Evolutionary conservation across 2,888 invertebrate genomes (phyloP), one percentile per base, ranked within the genome.

Genomic region (Andricus quercusramuli): DNA sequence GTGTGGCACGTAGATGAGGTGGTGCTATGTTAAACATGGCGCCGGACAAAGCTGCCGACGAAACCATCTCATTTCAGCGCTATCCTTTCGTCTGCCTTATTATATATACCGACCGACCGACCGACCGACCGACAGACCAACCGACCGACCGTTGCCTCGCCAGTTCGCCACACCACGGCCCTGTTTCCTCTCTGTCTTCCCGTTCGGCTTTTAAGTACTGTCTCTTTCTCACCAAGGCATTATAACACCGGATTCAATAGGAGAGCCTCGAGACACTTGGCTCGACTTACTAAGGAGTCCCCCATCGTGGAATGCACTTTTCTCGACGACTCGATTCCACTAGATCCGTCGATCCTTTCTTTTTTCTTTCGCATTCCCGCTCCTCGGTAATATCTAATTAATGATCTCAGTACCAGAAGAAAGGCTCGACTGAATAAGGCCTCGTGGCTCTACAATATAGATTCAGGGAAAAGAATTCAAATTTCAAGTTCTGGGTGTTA

Each of bases 1-100:
- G 86, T 86, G 86, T 86, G 88, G 88, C 88, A 88, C 88, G 89
- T 89, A 90, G 90, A 89, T 87, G 90, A 90, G 91, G 88, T 89
- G 89, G 89, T 90, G 90, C 90, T 89, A 89, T 90, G 91, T 91
- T 89, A 90, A 90, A 91, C 91, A 89, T 89, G 90, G 90, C 90
- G 90, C 89, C 90, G 89, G 86, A 90, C 91, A 90, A 90, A 90
- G 90, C 90, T 90, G 88, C 89, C 90, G 90, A 90, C 89, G 89
- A 90, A 89, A 90, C 89, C 89, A 89, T 89, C 90, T 90, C 90
- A 90, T 91, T 91, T 91, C 89, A 87, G 89, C 88, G 86, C 89
- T 87, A 89, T 89, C 88, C 87, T 84, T 74, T 74, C 74, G 83
- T 84, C 87, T 86, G 86, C 85, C 88, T 87, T 89, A 88, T 88